Evolutionary conservation across 2,797 vertebrate genomes (phyloP).

Genomic region (Rachycentron canadum): DNA sequence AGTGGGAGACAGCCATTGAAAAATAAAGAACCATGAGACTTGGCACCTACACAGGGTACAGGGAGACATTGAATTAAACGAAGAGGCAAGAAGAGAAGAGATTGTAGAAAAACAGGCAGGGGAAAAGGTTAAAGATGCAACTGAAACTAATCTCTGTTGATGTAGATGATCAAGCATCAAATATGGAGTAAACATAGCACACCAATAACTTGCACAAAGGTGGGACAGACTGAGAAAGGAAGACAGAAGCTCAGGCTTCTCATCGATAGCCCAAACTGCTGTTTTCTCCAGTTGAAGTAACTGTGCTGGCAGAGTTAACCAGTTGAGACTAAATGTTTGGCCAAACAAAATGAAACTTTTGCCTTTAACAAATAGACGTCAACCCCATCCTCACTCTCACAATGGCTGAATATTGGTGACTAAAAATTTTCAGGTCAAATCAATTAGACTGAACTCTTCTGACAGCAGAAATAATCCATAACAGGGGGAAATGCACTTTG

Average conservation of each 20-base stretch:
- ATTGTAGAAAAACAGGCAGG: neutral
- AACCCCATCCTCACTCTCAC: neutral
- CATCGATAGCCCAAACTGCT: slow-evolving; percentile 3
- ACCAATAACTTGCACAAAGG: neutral
- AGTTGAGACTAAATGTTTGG: neutral
- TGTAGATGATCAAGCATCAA: slow-evolving; percentile 15
- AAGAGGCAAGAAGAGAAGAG: slow-evolving; percentile 55
- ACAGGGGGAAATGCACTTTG: neutral
- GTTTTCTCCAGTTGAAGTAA: neutral
- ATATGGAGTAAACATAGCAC: slow-evolving; percentile 9
- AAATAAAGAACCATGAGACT: slow-evolving; percentile 79
- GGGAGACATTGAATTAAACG: slow-evolving; percentile 33
- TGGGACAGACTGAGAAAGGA: neutral
- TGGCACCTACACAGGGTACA: slow-evolving; percentile 71
- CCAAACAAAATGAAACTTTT: neutral
- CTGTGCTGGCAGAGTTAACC: neutral
- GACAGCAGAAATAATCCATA: neutral
- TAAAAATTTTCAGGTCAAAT: neutral
- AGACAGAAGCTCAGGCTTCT: neutral
- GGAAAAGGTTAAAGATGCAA: slow-evolving; percentile 39
- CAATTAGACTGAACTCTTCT: neutral
- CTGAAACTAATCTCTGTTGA: slow-evolving; percentile 56
- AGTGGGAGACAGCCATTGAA: slow-evolving; percentile 65
- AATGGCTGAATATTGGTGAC: neutral
- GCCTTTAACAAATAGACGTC: neutral